phyloP scores from a whole-genome alignment of 2,797 vertebrate species.

The Masticophis lateralis region DNA sequence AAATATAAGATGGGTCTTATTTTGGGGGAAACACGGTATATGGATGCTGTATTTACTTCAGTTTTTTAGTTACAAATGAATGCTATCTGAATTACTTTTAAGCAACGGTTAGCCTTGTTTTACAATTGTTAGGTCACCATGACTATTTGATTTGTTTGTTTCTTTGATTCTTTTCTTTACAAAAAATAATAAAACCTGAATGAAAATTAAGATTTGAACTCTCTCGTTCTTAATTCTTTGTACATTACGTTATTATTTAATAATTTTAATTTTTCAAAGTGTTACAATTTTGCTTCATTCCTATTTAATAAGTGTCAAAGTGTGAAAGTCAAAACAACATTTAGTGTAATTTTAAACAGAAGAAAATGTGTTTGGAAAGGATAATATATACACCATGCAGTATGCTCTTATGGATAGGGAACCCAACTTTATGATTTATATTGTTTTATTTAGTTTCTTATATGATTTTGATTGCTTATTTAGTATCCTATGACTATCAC shows the following conservation, averaged over 20 bases:
- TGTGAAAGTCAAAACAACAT: conserved; percentile 34
- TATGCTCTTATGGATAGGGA: not conserved
- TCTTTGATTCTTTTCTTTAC: no score
- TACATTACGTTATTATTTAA: conserved; percentile 5
- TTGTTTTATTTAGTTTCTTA: no score
- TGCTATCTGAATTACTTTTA: not conserved
- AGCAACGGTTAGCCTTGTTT: not conserved
- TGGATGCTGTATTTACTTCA: not conserved
- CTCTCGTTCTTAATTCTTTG: not conserved
- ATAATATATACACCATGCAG: not conserved
- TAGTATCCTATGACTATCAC: no score
- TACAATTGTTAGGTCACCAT: not conserved
- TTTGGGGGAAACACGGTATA: not conserved
- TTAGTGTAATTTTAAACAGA: conserved; percentile 12
- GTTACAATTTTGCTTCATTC: conserved; percentile 23
- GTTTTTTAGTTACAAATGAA: not conserved
- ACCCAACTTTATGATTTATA: not conserved
- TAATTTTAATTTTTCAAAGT: conserved; percentile 8
- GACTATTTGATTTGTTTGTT: not conserved
- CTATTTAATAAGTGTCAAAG: conserved; percentile 32
- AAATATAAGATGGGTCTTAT: no score
- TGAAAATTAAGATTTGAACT: not conserved
- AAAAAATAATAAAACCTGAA: not conserved
- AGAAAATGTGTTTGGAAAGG: not conserved
- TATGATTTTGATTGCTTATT: no score